Evolutionary conservation across 2,797 vertebrate species (phyloP), one percentile per base, ranked within the genome.

Genomic region (Lagocephalus sceleratus): DNA sequence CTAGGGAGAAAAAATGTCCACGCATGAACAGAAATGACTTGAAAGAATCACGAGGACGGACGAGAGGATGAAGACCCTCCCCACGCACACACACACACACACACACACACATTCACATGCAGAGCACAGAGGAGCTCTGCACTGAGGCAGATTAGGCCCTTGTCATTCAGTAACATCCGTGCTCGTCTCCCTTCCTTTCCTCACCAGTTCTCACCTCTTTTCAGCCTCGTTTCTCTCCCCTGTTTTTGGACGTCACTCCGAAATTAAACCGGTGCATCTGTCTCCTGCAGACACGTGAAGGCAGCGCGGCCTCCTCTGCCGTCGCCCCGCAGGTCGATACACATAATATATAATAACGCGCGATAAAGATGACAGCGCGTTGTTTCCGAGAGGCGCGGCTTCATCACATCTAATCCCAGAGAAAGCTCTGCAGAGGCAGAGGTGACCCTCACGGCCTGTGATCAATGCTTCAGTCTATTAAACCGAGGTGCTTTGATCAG

Each of bases 401-500:
- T 77, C 68, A 79, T 84, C 66, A 64, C 43, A 42, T 76, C 68
- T 82, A 73, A 79, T 84, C 60, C 70, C 12, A 32, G 61, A 59
- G 68, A 82, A 82, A 74, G 73, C 66, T 6, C 63, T 29, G 58
- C 73, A 71, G 39, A 78, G 65, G 57, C 61, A 74, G 79, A 73
- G 71, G 81, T 85, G 82, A 86, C 84, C 81, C 76, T 23, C 1
- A 5, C 55, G 78, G 57, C 78, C 76, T 51, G 54, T 78, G 75
- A 87, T 89, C 85, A 87, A 85, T 87, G 82, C 56, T 55, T 61
- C 56, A 68, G 74, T 85, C 83, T 75, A 85, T 86, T 84, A 84
- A 76, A 63, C 40, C 53, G 75, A 71, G 77, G 72, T 60, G 58
- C 76, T 82, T 77, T 85, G 78, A 86, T 81, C 73, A 60, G 71